Base-by-base conservation (phyloP, 2,888 invertebrate species). In the Automeris io region DNA sequence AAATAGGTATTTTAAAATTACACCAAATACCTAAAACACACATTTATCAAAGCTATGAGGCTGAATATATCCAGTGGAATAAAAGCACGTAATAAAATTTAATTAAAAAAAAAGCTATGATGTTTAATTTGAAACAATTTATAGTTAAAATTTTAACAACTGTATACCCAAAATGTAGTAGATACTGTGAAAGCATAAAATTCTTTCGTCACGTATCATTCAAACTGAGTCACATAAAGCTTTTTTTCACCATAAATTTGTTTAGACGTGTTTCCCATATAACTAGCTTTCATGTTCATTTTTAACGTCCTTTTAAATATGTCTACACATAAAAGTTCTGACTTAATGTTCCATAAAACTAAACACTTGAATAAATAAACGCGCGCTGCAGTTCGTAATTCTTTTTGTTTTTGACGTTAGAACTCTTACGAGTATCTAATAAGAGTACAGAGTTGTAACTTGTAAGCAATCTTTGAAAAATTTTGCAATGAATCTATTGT, bases 301-400 rank as follows among this genome's bases (percentile, higher is more conserved):
- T 68, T 75, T 71, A 64, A 73, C 61, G 69, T 62, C 49, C 59
- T 59, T 41, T 62, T 70, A 63, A 73, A 75, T 66, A 72, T 66
- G 56, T 41, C 49, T 48, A 57, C 53, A 60, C 61, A 64, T 72
- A 67, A 71, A 62, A 72, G 66, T 57, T 57, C 50, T 57, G 51
- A 54, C 58, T 66, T 62, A 58, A 64, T 61, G 60, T 63, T 57
- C 66, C 70, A 62, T 74, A 70, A 72, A 70, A 64, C 55, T 61
- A 57, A 66, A 67, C 66, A 72, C 67, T 72, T 69, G 65, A 60
- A 64, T 70, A 71, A 70, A 71, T 68, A 70, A 57, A 56, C 51
- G 45, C 35, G 35, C 44, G 47, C 39, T 49, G 51, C 56, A 48
- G 51, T 45, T 45, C 53, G 54, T 56, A 55, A 29, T 29, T 57